Evolutionary conservation across 2,113 vertebrate genomes (phyloP).

Genomic region (Empidonax alnorum): DNA sequence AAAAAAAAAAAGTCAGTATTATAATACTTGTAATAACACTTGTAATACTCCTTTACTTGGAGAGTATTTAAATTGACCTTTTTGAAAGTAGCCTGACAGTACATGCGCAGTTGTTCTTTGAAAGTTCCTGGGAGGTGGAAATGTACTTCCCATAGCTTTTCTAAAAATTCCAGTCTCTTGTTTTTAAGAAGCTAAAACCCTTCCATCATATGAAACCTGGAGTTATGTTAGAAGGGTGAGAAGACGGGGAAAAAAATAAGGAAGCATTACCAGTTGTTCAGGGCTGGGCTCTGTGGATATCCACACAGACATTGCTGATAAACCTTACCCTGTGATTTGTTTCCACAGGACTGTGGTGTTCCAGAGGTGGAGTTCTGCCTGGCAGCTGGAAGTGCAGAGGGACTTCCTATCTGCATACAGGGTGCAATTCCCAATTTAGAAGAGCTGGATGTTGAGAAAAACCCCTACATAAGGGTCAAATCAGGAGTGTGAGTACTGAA

Average conservation of each 20-base stretch:
- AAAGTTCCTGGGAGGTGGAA: background rate
- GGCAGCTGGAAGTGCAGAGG: background rate
- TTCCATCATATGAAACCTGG: background rate
- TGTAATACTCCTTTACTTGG: background rate
- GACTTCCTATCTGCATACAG: constrained; percentile 64
- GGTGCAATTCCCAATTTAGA: constrained; percentile 72
- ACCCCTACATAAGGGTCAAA: constrained; percentile 73
- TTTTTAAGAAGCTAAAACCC: background rate
- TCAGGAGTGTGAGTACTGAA: constrained; percentile 82
- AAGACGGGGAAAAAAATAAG: background rate
- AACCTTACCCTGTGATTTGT: background rate
- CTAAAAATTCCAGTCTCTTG: background rate
- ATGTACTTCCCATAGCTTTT: background rate
- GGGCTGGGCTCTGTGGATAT: background rate
- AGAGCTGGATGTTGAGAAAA: constrained; percentile 71
- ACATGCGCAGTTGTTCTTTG: background rate
- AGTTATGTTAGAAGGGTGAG: background rate
- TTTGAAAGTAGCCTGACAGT: background rate
- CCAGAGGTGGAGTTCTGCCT: constrained; percentile 78
- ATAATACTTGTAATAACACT: background rate
- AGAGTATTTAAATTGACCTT: background rate
- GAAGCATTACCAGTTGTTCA: rapidly evolving
- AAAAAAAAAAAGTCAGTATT: background rate
- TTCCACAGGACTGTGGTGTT: constrained; percentile 75
- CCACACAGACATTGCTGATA: background rate